Evolutionary conservation across 2,888 invertebrate species (phyloP).

Genomic region (Leucozona laternaria): DNA sequence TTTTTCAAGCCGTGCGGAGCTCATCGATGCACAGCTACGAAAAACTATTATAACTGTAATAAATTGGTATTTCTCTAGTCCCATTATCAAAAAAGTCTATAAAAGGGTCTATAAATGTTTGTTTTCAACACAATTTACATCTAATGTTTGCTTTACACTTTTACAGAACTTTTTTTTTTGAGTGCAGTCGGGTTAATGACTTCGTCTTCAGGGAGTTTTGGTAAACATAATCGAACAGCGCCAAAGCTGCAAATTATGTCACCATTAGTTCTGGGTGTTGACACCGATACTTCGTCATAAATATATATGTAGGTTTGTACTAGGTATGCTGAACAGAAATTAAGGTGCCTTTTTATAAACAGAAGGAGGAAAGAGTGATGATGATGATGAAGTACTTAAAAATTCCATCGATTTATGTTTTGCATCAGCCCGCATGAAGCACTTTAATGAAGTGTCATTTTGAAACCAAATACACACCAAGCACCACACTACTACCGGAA

Average conservation of each 20-base stretch:
- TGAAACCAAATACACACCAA: not conserved
- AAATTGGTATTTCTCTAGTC: too few relatives aligned
- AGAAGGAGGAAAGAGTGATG: too few relatives aligned
- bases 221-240: not conserved
- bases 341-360: constrained; percentile 7
- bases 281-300: not conserved
- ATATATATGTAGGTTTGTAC: not conserved
- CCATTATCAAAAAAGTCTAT: too few relatives aligned
- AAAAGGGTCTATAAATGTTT: too few relatives aligned
- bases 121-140: too few relatives aligned
- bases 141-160: not conserved
- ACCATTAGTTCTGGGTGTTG: not conserved
- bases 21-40: too few relatives aligned
- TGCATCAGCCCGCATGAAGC: not conserved
- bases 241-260: constrained; percentile 13
- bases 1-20: too few relatives aligned
- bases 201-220: not conserved
- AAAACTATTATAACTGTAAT: too few relatives aligned
- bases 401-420: not conserved
- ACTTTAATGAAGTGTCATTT: constrained; percentile 4
- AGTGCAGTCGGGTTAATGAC: constrained; percentile 16
- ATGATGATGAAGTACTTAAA: constrained; percentile 12
- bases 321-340: not conserved
- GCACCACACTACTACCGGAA: not conserved
- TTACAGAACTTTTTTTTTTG: not conserved